A percentile compares a stretch with the other conserved stretches of the same genome.
These are phyloP conservation scores for Aphelenchoides bicaudatus DNA, from an alignment of 2,888 invertebrate species.

Conservation along the genomic window DNA sequence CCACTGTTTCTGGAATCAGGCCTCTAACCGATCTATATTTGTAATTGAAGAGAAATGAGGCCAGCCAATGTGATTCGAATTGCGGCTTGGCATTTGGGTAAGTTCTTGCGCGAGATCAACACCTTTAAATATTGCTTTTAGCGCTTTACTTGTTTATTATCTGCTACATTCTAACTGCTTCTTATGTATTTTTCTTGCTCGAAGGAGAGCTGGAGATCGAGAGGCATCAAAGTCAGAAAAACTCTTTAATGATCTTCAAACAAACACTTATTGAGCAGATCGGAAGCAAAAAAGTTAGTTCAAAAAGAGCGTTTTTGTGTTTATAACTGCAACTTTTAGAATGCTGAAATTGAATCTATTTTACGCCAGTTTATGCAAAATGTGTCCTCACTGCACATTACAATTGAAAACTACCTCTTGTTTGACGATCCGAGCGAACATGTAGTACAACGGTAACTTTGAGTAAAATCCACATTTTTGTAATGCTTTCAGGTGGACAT, in stretches of 20 bases:
- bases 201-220: constrained; percentile 50
- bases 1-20: no score
- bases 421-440: constrained; percentile 38
- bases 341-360: constrained; percentile 40
- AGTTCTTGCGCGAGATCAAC: constrained; percentile 42
- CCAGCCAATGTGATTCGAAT: constrained; percentile 9
- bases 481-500: no score
- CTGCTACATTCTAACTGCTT: constrained; percentile 49
- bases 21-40: no score
- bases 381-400: constrained; percentile 45
- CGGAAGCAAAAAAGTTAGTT: constrained; percentile 29
- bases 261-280: constrained; percentile 39
- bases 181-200: constrained; percentile 47
- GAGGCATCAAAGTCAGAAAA: constrained; percentile 41
- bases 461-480: no score
- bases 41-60: constrained; percentile 6
- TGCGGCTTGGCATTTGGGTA: constrained; percentile 39
- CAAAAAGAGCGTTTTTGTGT: no score
- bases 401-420: constrained; percentile 51
- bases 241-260: constrained; percentile 33
- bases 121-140: constrained; percentile 50
- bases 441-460: constrained; percentile 47
- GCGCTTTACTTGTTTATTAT: constrained; percentile 53
- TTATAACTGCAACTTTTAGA: no score
- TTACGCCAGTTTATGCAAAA: constrained; percentile 45